Percentiles rank a stretch among this genome's conserved stretches.
Evolutionary conservation across 2,888 invertebrate species (phyloP).

Genomic region (Tetragonula carbonaria): DNA sequence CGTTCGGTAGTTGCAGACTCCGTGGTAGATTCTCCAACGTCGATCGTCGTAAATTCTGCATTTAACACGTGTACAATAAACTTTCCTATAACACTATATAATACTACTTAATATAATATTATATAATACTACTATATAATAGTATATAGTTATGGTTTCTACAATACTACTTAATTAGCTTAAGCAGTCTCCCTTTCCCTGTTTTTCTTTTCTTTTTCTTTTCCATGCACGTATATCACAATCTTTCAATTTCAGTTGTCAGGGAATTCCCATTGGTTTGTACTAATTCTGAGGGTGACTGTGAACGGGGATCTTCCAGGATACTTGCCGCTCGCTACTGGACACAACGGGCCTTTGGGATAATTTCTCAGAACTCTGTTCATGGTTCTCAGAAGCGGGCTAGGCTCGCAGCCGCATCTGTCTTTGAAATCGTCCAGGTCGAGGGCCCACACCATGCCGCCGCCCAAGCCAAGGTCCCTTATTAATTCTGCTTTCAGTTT

Average conservation of each 20-base stretch:
- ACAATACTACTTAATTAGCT: too few relatives aligned
- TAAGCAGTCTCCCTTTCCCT: too few relatives aligned
- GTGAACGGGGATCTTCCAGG: background rate
- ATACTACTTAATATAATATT: too few relatives aligned
- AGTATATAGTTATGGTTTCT: too few relatives aligned
- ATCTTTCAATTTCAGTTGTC: too few relatives aligned
- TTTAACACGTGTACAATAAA: background rate
- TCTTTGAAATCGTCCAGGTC: slow-evolving; percentile 95
- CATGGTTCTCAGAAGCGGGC: slow-evolving; percentile 91
- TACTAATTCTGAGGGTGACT: too few relatives aligned
- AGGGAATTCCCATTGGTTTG: too few relatives aligned
- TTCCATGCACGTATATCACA: too few relatives aligned
- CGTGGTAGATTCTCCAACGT: slow-evolving; percentile 20
- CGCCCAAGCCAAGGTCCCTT: slow-evolving; percentile 91
- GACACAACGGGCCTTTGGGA: slow-evolving; percentile 88
- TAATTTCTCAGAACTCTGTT: slow-evolving; percentile 91
- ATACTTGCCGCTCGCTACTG: slow-evolving; percentile 81
- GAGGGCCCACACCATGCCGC: slow-evolving; percentile 95
- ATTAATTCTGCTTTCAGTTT: slow-evolving; percentile 93
- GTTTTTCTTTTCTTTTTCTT: too few relatives aligned
- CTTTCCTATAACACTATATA: background rate
- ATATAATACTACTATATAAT: too few relatives aligned
- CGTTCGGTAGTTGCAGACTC: slow-evolving; percentile 34
- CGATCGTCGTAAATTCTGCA: slow-evolving; percentile 43
- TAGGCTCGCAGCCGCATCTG: slow-evolving; percentile 92